Conservation (phyloP, 2,888 invertebrate species). For the Erebia aethiops region DNA sequence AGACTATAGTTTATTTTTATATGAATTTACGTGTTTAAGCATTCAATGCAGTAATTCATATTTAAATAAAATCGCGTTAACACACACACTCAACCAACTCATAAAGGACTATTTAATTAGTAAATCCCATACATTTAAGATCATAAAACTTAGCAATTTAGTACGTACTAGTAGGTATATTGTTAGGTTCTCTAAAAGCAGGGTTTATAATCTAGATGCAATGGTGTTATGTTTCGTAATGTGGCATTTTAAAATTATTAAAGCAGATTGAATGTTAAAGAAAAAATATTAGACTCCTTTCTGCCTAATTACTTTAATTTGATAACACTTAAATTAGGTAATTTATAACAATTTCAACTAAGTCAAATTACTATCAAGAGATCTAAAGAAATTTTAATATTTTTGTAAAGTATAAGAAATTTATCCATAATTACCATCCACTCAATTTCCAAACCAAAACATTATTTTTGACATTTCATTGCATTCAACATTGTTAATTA, state of each 20-base stretch:
- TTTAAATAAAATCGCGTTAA: too few relatives aligned
- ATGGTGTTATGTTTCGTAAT: neutral
- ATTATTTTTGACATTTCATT: conserved; percentile 4
- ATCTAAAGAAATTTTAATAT: neutral
- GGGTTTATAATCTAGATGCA: neutral
- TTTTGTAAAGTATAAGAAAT: neutral
- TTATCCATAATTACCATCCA: conserved; percentile 22
- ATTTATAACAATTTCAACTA: too few relatives aligned
- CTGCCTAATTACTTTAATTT: too few relatives aligned
- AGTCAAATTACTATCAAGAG: too few relatives aligned
- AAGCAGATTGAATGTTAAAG: neutral
- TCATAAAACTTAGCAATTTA: neutral
- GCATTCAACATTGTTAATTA: neutral
- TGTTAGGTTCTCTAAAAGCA: conserved; percentile 1
- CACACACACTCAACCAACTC: too few relatives aligned
- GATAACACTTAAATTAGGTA: too few relatives aligned
- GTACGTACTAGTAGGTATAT: neutral
- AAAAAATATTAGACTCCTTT: neutral
- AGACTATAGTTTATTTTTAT: too few relatives aligned
- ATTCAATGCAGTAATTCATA: too few relatives aligned
- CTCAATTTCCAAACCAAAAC: conserved; percentile 16
- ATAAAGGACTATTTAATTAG: too few relatives aligned
- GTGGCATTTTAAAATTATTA: neutral
- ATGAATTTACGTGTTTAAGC: too few relatives aligned
- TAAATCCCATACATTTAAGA: too few relatives aligned